Evolutionary conservation across 1,140 invertebrate species (phyloP), one percentile per base, ranked within the genome.

Genomic region (Penaeus vannamei): DNA sequence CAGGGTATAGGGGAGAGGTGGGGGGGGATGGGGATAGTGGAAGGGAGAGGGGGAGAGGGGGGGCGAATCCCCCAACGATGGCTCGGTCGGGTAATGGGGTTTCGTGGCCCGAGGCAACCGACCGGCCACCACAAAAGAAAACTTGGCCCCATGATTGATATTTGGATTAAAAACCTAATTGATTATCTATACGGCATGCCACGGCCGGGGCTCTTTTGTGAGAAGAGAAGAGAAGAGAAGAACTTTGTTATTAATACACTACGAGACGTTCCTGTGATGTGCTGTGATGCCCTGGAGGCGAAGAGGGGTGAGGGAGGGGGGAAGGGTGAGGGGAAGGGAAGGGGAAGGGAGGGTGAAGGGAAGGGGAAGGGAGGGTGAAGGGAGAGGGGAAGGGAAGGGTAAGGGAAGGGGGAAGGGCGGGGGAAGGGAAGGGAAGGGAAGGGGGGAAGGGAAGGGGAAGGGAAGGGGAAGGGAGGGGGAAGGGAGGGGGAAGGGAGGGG

Each of bases 81-180:
- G 84, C 84, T 77, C 84, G 26, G 83, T n/a, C 69, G 82, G 53
- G 81, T 89, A 89, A 89, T 89, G 87, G 76, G 87, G 81, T 89
- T 89, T 84, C 62, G 42, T 60, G 59, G 87, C 87, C 81, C 36
- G 59, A 46, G 87, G 87, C 87, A 59, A 23, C 32, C 62, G 80
- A 36, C 77, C 61, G 59, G 32, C 69, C 22, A 29, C 81, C 59
- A 84, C 87, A 89, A 84, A 89, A 84, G 87, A 89, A 89, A 89
- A 89, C 87, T 89, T 89, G 69, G 64, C 76, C 81, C 76, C 84
- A 89, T 89, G 87, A 89, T 89, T 89, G 87, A 89, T 89, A 89
- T 89, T 89, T 84, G 87, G 87, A 89, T 89, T 89, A 89, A 89
- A 53, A 89, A 84, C 87, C 81, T 89, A 89, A 89, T 89, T 89